phyloP scores from a whole-genome alignment of 2,888 invertebrate species.

The Syrphus vitripennis region DNA sequence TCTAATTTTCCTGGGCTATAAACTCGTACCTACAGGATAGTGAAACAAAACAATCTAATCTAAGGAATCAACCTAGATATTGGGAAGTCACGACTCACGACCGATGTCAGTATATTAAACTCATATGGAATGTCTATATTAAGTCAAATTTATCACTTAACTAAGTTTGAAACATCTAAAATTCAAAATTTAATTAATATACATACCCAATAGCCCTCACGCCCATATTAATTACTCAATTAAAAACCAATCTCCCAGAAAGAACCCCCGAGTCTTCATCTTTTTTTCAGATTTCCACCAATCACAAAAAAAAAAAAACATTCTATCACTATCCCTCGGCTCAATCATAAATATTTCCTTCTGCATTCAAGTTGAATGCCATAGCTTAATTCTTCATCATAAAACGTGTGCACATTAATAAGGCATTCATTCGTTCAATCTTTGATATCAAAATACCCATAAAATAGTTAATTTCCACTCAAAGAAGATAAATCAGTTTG shows the following conservation, averaged over 20 bases:
- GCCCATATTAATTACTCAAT: neutral
- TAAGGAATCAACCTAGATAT: too few relatives aligned
- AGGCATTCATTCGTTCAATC: slow-evolving; percentile 51
- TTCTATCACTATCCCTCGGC: slow-evolving; percentile 34
- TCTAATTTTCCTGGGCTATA: too few relatives aligned
- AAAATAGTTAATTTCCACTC: slow-evolving; percentile 61
- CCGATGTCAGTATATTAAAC: too few relatives aligned
- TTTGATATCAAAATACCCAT: slow-evolving; percentile 50
- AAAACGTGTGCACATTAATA: slow-evolving; percentile 47
- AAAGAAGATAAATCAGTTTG: slow-evolving; percentile 50
- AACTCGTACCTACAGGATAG: too few relatives aligned
- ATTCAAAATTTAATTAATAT: neutral
- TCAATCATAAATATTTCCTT: slow-evolving; percentile 47
- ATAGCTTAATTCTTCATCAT: slow-evolving; percentile 16
- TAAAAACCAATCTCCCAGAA: neutral
- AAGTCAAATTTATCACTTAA: too few relatives aligned
- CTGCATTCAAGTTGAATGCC: neutral
- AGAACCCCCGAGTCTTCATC: neutral
- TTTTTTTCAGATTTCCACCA: slow-evolving; percentile 12
- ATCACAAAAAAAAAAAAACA: slow-evolving; percentile 12
- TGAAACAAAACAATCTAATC: too few relatives aligned
- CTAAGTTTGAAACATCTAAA: too few relatives aligned
- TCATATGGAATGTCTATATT: too few relatives aligned
- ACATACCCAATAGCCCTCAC: neutral
- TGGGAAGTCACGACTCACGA: too few relatives aligned